These are phyloP conservation scores for Tachyglossus aculeatus DNA, from an alignment of 2,797 vertebrate species.

Conservation along the genomic window DNA sequence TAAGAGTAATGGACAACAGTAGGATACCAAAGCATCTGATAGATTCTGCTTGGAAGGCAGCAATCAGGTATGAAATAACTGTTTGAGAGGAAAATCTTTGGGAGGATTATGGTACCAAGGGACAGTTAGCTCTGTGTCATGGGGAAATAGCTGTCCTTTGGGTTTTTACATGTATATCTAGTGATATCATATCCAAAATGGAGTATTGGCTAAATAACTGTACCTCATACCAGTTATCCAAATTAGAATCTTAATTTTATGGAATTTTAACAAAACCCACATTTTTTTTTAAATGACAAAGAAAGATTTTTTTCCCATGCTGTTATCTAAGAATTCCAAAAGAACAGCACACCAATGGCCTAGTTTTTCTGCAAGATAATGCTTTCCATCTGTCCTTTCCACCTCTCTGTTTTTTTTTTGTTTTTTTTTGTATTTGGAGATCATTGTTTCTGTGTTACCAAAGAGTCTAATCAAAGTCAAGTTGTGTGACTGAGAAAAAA, in stretches of 20 bases:
- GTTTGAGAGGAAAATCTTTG: no score
- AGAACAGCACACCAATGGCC: constrained; percentile 37
- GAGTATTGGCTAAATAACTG: constrained; percentile 49
- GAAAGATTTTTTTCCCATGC: constrained; percentile 10
- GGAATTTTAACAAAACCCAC: constrained; percentile 55
- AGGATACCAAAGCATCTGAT: no score
- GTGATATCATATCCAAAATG: no score
- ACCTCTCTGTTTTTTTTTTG: constrained; percentile 21
- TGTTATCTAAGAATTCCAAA: constrained; percentile 35
- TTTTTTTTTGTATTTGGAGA: constrained; percentile 19
- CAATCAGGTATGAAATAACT: no score
- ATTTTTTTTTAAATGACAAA: constrained; percentile 30
- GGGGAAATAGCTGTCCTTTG: no score
- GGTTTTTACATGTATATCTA: no score
- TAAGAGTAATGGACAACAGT: no score
- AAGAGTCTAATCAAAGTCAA: neutral
- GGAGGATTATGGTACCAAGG: no score
- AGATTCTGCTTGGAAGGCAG: no score
- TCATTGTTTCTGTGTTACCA: neutral
- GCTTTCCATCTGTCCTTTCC: constrained; percentile 46
- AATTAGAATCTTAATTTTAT: constrained; percentile 45
- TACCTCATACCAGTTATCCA: constrained; percentile 20
- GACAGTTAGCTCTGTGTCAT: no score
- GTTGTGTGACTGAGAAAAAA: neutral
- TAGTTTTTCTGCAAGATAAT: constrained; percentile 40